These are phyloP conservation scores for Drosophila auraria DNA, from an alignment of 1,140 invertebrate species.

Conservation along the genomic window DNA sequence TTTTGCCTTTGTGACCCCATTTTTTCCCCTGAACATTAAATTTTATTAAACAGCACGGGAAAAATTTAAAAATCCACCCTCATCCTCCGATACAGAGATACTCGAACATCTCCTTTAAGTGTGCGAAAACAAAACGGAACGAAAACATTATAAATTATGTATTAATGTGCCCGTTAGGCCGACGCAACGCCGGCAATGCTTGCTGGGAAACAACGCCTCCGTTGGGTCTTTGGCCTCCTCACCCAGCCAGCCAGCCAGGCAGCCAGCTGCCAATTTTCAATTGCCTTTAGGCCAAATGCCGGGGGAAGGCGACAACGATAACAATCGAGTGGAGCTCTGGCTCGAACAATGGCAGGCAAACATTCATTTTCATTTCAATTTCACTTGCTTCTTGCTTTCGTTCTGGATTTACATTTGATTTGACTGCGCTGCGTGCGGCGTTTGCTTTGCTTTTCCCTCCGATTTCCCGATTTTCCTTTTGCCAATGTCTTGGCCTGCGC, in stretches of 20 bases:
- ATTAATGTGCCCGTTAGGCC: constrained; percentile 81
- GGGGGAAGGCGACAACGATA: constrained; percentile 40
- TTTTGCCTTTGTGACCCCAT: constrained; percentile 19
- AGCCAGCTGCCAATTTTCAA: constrained; percentile 80
- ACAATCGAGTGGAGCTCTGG: constrained; percentile 43
- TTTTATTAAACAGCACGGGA: constrained; percentile 11
- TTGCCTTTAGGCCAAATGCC: constrained; percentile 54
- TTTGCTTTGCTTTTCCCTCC: constrained; percentile 33
- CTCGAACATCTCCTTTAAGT: constrained; percentile 48
- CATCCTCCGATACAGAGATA: constrained; percentile 10
- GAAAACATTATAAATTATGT: constrained; percentile 84
- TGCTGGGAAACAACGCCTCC: constrained; percentile 12
- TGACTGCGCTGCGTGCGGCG: constrained; percentile 56
- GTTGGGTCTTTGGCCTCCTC: constrained; percentile 33
- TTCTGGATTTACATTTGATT: constrained; percentile 84
- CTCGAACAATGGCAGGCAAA: constrained; percentile 45
- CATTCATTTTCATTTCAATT: constrained; percentile 81
- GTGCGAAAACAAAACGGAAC: constrained; percentile 65
- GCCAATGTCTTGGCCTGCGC: constrained; percentile 38
- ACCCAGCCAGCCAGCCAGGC: constrained; percentile 5
- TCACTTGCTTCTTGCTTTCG: constrained; percentile 75
- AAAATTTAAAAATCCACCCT: constrained; percentile 20
- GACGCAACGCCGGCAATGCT: constrained; percentile 29
- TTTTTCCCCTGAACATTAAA: not conserved
- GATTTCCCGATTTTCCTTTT: constrained; percentile 8